Evolutionary conservation across 2,797 vertebrate species (phyloP).

Genomic region (Syndactyla subalaris): DNA sequence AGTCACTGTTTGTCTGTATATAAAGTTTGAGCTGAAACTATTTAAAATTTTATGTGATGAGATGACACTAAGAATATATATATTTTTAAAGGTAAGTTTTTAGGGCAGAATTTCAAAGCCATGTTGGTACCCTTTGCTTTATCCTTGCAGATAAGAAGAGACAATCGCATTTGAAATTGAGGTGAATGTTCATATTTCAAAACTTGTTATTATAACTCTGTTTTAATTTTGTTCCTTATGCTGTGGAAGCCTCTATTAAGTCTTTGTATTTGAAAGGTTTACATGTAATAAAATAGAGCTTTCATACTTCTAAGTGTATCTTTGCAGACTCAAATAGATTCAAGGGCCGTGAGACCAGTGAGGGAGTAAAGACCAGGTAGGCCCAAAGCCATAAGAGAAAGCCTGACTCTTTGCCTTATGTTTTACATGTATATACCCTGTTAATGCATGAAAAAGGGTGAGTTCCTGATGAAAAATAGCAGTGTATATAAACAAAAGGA

Average conservation of each 20-base stretch:
- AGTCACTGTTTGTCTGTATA: background rate
- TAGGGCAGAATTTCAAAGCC: constrained; percentile 14
- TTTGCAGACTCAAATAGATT: constrained; percentile 24
- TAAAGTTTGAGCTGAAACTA: background rate
- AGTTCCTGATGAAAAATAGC: background rate
- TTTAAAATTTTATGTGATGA: background rate
- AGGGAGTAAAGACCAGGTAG: background rate
- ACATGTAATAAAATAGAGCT: constrained; percentile 50
- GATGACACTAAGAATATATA: constrained; percentile 23
- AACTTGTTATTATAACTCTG: constrained; percentile 29
- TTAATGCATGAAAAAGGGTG: background rate
- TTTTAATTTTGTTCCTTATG: constrained; percentile 55
- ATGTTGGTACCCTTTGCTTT: background rate
- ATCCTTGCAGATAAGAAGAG: constrained; percentile 9
- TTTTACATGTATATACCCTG: background rate
- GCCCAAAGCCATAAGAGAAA: background rate
- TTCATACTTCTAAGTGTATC: constrained; percentile 28
- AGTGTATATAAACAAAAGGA: background rate
- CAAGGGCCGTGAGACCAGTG: background rate
- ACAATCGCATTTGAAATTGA: background rate
- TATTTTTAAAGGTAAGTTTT: constrained; percentile 39
- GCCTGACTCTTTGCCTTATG: background rate
- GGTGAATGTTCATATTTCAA: constrained; percentile 17
- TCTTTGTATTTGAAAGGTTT: constrained; percentile 44
- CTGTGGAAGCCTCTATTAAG: constrained; percentile 45